Evolutionary conservation across 37 sponge, comb jelly and placozoan genomes (phyloP), one percentile per base, ranked within the genome.

Genomic region (Haliclona indistincta): DNA sequence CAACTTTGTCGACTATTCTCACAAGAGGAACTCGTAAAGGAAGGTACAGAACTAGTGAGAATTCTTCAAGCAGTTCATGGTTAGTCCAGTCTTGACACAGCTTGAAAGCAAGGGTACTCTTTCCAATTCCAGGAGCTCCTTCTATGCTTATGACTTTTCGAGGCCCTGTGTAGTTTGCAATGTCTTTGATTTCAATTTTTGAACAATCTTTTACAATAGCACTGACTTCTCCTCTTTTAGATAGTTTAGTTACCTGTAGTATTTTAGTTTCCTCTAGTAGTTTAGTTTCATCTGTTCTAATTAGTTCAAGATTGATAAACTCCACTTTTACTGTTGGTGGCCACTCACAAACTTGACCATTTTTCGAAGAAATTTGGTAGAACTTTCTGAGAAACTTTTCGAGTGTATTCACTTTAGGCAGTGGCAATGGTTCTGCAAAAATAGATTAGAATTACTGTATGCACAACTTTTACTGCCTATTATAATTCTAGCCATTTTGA

Each of bases 51-150:
- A 68, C 69, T 39, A 68, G 47, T 6, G 44, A 43, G 20, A 43
- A 68, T 45, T 68, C 69, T 22, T 2, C 8, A 3, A 68, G 47
- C 5, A 68, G 29, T 8, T 68, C 17, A 1, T 17, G 22, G 22
- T 39, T 3, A 15, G 69, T 45, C 69, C 69, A 68, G 23, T 68
- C 69, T 15, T n/a, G 3, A 33, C 69, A 68, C 22, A 68, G 69
- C 20, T 68, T 68, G 13, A 4, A 22, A 4, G 69, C 47, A 29
- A 68, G 69, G 2, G 69, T 68, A 20, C 45, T 68, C 25, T 68
- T 68, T 2, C 69, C 69, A 37, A 68, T 29, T 68, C 69, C 69
- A 39, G 69, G 69, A 2, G 69, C 69, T 22, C 69, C 69, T 68
- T 68, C 69, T 3, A 68, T 68, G 4, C 39, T 39, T 3, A 68